Conservation (phyloP, 2,113 vertebrate species). For the Girardinichthys multiradiatus region DNA sequence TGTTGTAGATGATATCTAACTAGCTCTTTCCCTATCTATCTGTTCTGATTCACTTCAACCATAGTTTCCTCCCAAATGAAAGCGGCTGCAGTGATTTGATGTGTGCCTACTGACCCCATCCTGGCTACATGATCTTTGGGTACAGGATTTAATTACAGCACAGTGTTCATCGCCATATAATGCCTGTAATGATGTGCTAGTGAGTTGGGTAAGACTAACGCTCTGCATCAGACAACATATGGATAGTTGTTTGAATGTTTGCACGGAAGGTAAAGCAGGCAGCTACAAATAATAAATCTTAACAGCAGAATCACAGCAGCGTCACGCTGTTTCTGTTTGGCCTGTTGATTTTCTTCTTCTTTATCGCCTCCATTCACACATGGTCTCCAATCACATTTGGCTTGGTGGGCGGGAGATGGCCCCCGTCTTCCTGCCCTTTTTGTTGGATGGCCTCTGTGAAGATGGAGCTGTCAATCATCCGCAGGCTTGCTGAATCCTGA, state of each 20-base stretch:
- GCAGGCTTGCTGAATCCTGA: constrained; percentile 40
- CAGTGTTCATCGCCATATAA: constrained; percentile 55
- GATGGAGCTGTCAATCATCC: constrained; percentile 75
- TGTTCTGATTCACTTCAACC: constrained; percentile 22
- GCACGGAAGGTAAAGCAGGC: constrained; percentile 37
- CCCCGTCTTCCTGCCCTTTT: constrained; percentile 54
- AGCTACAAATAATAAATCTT: constrained; percentile 39
- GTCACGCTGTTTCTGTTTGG: neutral
- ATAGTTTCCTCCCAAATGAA: constrained; percentile 18
- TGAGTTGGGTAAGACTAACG: constrained; percentile 32
- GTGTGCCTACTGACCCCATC: constrained; percentile 24
- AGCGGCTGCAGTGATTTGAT: constrained; percentile 11
- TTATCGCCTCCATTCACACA: neutral
- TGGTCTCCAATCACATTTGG: constrained; percentile 22
- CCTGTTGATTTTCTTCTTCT: neutral
- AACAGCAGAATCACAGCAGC: neutral
- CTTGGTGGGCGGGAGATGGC: constrained; percentile 52
- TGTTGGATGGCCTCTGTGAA: constrained; percentile 57
- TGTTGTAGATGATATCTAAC: constrained; percentile 54
- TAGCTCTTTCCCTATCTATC: constrained; percentile 34
- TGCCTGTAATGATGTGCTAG: constrained; percentile 40
- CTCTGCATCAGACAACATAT: constrained; percentile 42
- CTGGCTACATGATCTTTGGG: constrained; percentile 20
- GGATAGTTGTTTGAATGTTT: constrained; percentile 46
- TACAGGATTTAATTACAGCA: constrained; percentile 27